These are phyloP conservation scores for Rotaria sp. DNA, from an alignment of 2,888 invertebrate species.

Conservation along the genomic window DNA sequence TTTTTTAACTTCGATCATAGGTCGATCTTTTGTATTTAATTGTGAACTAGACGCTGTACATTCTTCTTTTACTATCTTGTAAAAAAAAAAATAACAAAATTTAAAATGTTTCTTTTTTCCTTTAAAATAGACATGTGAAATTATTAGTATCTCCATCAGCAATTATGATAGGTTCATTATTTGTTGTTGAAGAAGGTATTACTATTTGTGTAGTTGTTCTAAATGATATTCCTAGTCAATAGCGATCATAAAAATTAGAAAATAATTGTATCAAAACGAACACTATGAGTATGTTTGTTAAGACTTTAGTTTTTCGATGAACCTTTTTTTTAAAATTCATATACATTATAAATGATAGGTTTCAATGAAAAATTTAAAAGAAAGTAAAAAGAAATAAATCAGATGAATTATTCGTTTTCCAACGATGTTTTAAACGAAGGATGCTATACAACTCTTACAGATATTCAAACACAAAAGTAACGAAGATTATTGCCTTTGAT, in stretches of 20 bases:
- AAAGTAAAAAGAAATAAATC: no score
- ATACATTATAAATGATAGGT: no score
- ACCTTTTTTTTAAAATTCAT: neutral
- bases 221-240: neutral
- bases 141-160: neutral
- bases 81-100: no score
- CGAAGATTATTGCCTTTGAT: no score
- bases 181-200: neutral
- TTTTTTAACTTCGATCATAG: slow-evolving; percentile 4
- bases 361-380: no score
- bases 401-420: neutral
- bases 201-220: neutral
- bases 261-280: neutral
- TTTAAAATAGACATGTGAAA: neutral
- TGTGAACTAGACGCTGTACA: neutral
- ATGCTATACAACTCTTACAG: neutral
- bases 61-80: neutral
- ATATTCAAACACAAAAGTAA: neutral
- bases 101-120: no score
- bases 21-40: neutral
- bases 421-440: neutral
- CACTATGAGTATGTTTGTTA: neutral
- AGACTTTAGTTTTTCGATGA: neutral
- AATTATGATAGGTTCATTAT: neutral
- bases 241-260: neutral